These are phyloP conservation scores for Cheilosia vernalis DNA, from an alignment of 2,888 invertebrate species.

Conservation along the genomic window DNA sequence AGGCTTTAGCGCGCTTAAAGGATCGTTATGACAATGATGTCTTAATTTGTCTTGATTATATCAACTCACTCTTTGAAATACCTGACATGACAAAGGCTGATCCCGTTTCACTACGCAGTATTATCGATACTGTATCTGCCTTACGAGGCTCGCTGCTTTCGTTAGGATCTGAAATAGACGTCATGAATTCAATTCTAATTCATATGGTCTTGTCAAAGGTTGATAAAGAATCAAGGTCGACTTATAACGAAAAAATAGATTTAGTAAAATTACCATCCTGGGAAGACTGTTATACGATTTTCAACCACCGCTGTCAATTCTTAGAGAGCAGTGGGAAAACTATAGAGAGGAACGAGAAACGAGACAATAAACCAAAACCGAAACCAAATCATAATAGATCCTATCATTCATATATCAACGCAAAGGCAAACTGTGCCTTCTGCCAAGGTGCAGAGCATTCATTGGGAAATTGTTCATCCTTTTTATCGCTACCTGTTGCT, in stretches of 20 bases:
- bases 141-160: conserved; percentile 9
- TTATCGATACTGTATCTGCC: neutral
- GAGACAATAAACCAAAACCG: neutral
- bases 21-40: conserved; percentile 30
- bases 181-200: conserved; percentile 31
- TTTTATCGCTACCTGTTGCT: conserved; percentile 1
- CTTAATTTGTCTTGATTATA: conserved; percentile 35
- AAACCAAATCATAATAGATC: no score
- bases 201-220: neutral
- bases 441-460: conserved; percentile 1
- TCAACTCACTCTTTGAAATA: neutral
- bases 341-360: conserved; percentile 6
- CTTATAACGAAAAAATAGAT: neutral
- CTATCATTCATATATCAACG: neutral
- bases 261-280: conserved; percentile 11
- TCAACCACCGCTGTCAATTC: conserved; percentile 33
- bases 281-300: conserved; percentile 31
- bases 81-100: conserved; percentile 2
- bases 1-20: neutral
- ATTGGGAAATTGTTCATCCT: conserved; percentile 17
- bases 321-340: neutral
- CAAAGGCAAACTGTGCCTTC: neutral
- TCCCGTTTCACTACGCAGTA: conserved; percentile 2
- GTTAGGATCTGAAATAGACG: neutral
- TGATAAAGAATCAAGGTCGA: conserved; percentile 7